These are phyloP conservation scores for Crotalus viridis DNA, from an alignment of 2,113 vertebrate genomes.

Conservation along the genomic window DNA sequence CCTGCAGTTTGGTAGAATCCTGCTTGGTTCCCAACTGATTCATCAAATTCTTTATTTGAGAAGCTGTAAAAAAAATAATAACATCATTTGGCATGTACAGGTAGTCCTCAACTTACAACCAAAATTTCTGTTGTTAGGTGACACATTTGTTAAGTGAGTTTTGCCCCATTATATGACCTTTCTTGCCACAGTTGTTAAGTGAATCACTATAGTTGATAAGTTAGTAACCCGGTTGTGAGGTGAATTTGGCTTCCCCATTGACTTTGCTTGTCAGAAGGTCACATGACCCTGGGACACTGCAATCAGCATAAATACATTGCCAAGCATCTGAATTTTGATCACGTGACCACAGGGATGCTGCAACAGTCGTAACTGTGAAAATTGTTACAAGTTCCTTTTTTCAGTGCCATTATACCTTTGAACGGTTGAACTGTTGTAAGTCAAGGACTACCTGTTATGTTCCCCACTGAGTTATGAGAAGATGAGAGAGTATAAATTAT, in stretches of 20 bases:
- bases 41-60: conserved; percentile 92
- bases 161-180: background rate
- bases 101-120: background rate
- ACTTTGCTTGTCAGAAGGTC: background rate
- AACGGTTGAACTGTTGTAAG: background rate
- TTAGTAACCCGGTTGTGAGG: background rate
- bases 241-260: background rate
- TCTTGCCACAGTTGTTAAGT: background rate
- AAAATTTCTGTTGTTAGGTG: background rate
- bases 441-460: background rate
- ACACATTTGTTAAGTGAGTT: background rate
- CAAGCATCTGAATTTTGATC: background rate
- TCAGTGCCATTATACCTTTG: background rate
- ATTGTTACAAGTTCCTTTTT: background rate
- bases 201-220: background rate
- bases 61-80: conserved; percentile 71
- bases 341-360: background rate
- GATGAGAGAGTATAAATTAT: background rate
- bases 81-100: background rate
- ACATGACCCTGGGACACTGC: background rate
- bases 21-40: conserved; percentile 91
- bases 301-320: background rate
- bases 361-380: background rate
- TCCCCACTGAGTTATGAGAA: background rate
- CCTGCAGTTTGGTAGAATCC: conserved; percentile 89